Base-by-base conservation (phyloP, 2,797 vertebrate genomes). In the Schizothorax lantsangensis region DNA sequence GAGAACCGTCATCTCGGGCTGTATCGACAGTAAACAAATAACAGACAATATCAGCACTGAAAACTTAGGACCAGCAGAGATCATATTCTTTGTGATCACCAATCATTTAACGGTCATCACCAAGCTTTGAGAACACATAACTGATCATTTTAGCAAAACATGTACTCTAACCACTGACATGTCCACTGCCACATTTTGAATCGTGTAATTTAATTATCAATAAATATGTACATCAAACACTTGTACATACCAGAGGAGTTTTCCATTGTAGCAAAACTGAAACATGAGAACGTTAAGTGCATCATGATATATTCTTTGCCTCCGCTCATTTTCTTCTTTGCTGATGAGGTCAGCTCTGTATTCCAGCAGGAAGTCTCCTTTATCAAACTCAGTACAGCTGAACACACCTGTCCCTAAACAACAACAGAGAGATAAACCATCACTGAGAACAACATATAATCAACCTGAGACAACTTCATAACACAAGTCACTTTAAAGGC, bases 241-340 rank as follows among this genome's bases (percentile, higher is more conserved):
- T 38, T 36, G 36, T 43, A 88, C 73, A 38, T 86, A 80, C 80
- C 79, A 84, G 19, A 40, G 10, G 23, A 49, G 6, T 33, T 80
- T 84, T 79, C 81, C 74, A 80, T 88, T 75, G 30, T 40, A 79
- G 68, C 38, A 21, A 40, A 80, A 86, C 47, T 86, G 47, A 75
- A 80, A 87, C 85, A 81, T 73, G 30, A 84, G 87, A 9, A 87
- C 75, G n/a, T n/a, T n/a, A n/a, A n/a, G n/a, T n/a, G n/a, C n/a
- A n/a, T n/a, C n/a, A n/a, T n/a, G n/a, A n/a, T n/a, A n/a, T n/a
- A n/a, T n/a, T n/a, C n/a, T n/a, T n/a, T n/a, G n/a, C n/a, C n/a
- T n/a, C n/a, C n/a, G n/a, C n/a, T n/a, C n/a, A n/a, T n/a, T n/a
- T n/a, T n/a, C n/a, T n/a, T n/a, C n/a, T n/a, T n/a, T n/a, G n/a